A percentile compares a stretch with the other conserved stretches of the same genome.
Conservation (phyloP, 2,888 invertebrate species). For the Eupeodes latifasciatus region DNA sequence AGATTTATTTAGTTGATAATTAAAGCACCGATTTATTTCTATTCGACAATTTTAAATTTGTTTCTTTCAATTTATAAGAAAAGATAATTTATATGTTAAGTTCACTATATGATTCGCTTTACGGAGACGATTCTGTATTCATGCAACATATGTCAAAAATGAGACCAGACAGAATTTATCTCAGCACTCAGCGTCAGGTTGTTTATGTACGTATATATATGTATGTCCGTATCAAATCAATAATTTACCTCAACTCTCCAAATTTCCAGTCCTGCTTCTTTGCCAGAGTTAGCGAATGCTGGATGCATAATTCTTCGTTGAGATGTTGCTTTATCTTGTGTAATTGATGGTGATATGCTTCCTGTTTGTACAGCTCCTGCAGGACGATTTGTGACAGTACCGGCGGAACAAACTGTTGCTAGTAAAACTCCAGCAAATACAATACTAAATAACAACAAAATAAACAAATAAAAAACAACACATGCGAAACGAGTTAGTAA, state of each 20-base stretch:
- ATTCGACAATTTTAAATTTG: too few species aligned
- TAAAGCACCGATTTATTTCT: too few species aligned
- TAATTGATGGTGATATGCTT: slow-evolving; percentile 78
- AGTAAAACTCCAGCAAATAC: slow-evolving; percentile 79
- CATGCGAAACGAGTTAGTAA: neutral
- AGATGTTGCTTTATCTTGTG: slow-evolving; percentile 79
- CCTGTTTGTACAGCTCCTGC: slow-evolving; percentile 80
- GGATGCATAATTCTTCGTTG: slow-evolving; percentile 85
- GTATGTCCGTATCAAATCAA: neutral
- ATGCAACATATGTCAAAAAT: neutral
- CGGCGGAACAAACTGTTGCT: slow-evolving; percentile 80
- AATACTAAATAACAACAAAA: slow-evolving; percentile 76
- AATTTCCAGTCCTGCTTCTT: slow-evolving; percentile 88
- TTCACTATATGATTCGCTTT: neutral
- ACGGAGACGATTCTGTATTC: neutral
- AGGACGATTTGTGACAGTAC: slow-evolving; percentile 81
- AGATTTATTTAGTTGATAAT: too few species aligned
- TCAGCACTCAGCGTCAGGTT: slow-evolving; percentile 10
- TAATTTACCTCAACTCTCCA: slow-evolving; percentile 92
- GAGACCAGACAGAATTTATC: slow-evolving; percentile 28
- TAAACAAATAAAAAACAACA: slow-evolving; percentile 1
- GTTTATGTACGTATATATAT: neutral
- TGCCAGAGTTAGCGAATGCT: slow-evolving; percentile 90
- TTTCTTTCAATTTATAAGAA: too few species aligned
- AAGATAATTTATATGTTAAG: too few species aligned